Conservation (phyloP, 2,797 vertebrate genomes). For the Argentina silus region DNA sequence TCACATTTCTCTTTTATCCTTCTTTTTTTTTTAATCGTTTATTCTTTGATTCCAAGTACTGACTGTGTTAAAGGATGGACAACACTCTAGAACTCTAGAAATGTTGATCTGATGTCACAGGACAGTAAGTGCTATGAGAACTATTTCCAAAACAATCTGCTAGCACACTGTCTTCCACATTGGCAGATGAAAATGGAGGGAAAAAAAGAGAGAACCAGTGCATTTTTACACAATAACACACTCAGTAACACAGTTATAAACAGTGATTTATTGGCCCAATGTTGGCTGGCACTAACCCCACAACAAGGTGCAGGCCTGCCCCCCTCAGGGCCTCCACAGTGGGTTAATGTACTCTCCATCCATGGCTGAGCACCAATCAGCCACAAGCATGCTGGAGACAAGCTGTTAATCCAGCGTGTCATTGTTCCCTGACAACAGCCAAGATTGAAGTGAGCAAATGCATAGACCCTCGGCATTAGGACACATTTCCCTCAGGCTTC, state of each 20-base stretch:
- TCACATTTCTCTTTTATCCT: constrained; percentile 20
- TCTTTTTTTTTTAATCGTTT: constrained; percentile 36
- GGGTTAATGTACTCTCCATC: constrained; percentile 41
- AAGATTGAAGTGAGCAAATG: constrained; percentile 72
- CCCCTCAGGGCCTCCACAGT: constrained; percentile 45
- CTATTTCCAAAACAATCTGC: constrained; percentile 23
- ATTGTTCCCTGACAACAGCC: constrained; percentile 73
- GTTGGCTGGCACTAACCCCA: constrained; percentile 25
- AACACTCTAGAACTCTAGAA: constrained; percentile 18
- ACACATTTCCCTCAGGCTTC: constrained; percentile 59
- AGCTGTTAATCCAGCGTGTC: constrained; percentile 69
- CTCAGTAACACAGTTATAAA: constrained; percentile 27
- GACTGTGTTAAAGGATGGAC: constrained; percentile 25
- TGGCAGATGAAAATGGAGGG: constrained; percentile 12
- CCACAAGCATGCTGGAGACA: constrained; percentile 52
- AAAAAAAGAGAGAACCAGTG: not conserved
- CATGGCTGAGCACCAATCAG: constrained; percentile 52
- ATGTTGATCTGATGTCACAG: constrained; percentile 23
- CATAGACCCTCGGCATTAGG: constrained; percentile 48
- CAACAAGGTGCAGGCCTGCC: constrained; percentile 30
- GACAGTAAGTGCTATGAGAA: not conserved
- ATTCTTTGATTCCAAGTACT: constrained; percentile 52
- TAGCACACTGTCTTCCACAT: not conserved
- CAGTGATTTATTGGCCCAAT: constrained; percentile 14
- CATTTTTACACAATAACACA: not conserved